Evolutionary conservation across 2,113 vertebrate genomes (phyloP).

Genomic region (Cheilinus undulatus): DNA sequence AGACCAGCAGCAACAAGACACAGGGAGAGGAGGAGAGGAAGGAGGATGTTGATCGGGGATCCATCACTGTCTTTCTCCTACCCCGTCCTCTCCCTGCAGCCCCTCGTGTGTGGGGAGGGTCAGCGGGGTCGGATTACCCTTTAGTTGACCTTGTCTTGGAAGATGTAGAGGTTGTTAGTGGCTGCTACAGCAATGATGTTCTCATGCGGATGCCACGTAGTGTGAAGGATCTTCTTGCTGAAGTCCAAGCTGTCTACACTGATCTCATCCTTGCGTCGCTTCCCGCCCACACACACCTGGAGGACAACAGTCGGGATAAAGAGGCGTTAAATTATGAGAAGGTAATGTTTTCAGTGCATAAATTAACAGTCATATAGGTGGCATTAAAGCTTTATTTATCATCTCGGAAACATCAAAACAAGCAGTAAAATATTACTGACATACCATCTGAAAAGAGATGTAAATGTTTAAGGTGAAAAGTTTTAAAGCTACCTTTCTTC

Average conservation of each 20-base stretch:
- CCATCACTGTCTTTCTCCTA: slow-evolving; percentile 44
- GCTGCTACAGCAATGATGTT: slow-evolving; percentile 98
- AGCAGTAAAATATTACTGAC: neutral
- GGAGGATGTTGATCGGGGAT: slow-evolving; percentile 31
- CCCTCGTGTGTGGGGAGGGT: slow-evolving; percentile 37
- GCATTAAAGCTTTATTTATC: neutral
- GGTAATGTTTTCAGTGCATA: neutral
- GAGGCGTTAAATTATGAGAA: neutral
- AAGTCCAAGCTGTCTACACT: slow-evolving; percentile 98
- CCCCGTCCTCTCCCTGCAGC: slow-evolving; percentile 31
- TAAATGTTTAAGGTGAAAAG: neutral
- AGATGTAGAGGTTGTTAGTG: slow-evolving; percentile 99
- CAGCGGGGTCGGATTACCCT: slow-evolving; percentile 48
- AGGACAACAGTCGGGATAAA: slow-evolving; percentile 9
- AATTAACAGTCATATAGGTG: neutral
- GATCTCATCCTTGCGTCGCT: slow-evolving; percentile 95
- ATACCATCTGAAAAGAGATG: neutral
- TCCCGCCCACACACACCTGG: slow-evolving; percentile 93
- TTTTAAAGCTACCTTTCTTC: neutral
- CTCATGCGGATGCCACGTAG: slow-evolving; percentile 96
- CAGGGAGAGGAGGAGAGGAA: slow-evolving; percentile 30
- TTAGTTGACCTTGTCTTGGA: slow-evolving; percentile 99
- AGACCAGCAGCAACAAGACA: slow-evolving; percentile 44
- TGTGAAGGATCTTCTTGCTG: slow-evolving; percentile 98
- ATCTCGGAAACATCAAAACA: neutral